Evolutionary conservation across 2,797 vertebrate species (phyloP).

Genomic region (Zenarchopterus dispar): DNA sequence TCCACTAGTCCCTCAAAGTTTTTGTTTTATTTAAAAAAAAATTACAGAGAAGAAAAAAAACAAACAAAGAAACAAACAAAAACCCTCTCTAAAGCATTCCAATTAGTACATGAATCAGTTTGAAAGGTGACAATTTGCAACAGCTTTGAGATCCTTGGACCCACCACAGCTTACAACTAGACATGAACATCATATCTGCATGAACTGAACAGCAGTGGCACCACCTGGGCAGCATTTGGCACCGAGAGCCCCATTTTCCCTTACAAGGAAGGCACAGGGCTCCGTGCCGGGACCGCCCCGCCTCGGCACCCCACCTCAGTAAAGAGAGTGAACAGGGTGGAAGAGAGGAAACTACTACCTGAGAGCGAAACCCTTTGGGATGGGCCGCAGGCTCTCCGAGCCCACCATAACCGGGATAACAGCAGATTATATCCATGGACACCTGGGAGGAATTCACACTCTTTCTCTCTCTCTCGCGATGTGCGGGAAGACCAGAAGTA

Average conservation of each 20-base stretch:
- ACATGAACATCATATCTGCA: constrained; percentile 74
- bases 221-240: constrained; percentile 73
- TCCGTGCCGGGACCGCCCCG: constrained; percentile 70
- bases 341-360: constrained; percentile 91
- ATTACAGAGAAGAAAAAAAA: not conserved
- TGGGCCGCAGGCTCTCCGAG: constrained; percentile 89
- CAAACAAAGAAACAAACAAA: not conserved
- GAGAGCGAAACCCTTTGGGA: constrained; percentile 88
- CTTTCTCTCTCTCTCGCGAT: constrained; percentile 74
- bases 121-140: not conserved
- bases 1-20: constrained; percentile 1
- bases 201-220: constrained; percentile 73
- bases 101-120: constrained; percentile 16
- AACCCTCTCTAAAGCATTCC: not conserved
- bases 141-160: constrained; percentile 74
- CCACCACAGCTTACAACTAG: constrained; percentile 51
- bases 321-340: constrained; percentile 92
- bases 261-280: constrained; percentile 68
- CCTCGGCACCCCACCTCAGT: constrained; percentile 78
- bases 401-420: constrained; percentile 85
- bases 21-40: not conserved
- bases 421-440: constrained; percentile 94
- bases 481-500: constrained; percentile 76
- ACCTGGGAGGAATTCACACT: constrained; percentile 82
- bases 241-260: constrained; percentile 71